Percentiles rank a stretch among this genome's conserved stretches.
Evolutionary conservation across 2,888 invertebrate genomes (phyloP).

Genomic region (Ennomos erosarius): DNA sequence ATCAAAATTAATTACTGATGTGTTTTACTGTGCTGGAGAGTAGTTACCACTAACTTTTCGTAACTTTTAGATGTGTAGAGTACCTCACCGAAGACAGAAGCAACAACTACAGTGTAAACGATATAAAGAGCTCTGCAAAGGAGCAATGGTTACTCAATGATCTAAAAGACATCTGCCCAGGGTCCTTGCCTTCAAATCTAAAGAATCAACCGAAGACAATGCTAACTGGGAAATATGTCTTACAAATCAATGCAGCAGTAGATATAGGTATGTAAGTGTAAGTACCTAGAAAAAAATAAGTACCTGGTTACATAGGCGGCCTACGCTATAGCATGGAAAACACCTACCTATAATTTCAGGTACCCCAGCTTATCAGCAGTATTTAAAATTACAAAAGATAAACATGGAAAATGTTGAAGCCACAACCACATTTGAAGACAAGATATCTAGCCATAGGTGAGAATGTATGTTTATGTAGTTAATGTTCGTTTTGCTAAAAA

Average conservation of each 20-base stretch:
- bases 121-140: conserved; percentile 84
- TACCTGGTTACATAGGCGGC: no score
- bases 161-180: conserved; percentile 86
- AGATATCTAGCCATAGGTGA: conserved; percentile 65
- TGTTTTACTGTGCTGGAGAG: no score
- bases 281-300: no score
- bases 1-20: conserved; percentile 1
- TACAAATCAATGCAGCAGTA: conserved; percentile 86
- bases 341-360: conserved; percentile 52
- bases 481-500: no score
- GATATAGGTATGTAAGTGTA: conserved; percentile 82
- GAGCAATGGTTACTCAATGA: conserved; percentile 89
- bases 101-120: conserved; percentile 66
- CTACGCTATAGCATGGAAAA: background rate
- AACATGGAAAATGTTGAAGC: conserved; percentile 79
- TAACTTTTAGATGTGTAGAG: conserved; percentile 76
- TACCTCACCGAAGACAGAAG: conserved; percentile 78
- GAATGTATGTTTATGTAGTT: no score
- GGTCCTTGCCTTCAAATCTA: conserved; percentile 86
- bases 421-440: conserved; percentile 81
- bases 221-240: conserved; percentile 83
- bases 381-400: conserved; percentile 83
- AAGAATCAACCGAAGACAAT: conserved; percentile 69
- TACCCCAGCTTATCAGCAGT: conserved; percentile 85
- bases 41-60: background rate